A percentile compares a stretch with the other conserved stretches of the same genome.
phyloP scores from a whole-genome alignment of 2,113 vertebrate species.

The Aix galericulata region DNA sequence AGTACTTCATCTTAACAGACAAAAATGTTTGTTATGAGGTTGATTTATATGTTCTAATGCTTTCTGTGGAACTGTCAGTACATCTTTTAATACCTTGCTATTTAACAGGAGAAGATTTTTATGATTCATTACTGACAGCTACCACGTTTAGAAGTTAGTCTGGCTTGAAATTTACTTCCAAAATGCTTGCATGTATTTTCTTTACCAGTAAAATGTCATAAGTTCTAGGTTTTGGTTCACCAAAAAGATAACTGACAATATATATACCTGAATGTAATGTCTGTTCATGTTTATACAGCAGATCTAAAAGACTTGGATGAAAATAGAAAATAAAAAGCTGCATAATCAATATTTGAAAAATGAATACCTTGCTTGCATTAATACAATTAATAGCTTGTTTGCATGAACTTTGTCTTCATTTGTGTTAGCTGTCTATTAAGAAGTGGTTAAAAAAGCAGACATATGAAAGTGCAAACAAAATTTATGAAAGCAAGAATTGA shows the following conservation, averaged over 20 bases:
- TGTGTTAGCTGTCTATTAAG: background rate
- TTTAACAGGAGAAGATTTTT: background rate
- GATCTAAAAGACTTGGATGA: background rate
- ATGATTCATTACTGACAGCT: background rate
- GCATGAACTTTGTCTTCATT: conserved; percentile 31
- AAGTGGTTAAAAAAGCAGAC: background rate
- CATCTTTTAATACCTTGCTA: background rate
- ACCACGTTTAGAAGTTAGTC: background rate
- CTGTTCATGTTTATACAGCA: background rate
- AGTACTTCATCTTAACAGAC: background rate
- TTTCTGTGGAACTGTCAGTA: background rate
- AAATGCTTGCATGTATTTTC: background rate
- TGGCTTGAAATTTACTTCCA: background rate
- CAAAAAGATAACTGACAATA: background rate
- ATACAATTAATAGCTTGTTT: background rate
- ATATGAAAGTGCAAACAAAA: background rate
- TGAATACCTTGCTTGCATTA: background rate
- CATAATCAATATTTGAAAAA: conserved; percentile 3
- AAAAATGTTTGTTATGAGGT: background rate
- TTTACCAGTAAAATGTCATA: background rate
- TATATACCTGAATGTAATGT: background rate
- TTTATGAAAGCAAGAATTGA: background rate
- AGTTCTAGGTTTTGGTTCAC: background rate
- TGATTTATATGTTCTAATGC: background rate
- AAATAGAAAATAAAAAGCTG: background rate